These are phyloP conservation scores for Cremastobaeus sp. DNA, from an alignment of 2,888 invertebrate genomes.

Conservation along the genomic window DNA sequence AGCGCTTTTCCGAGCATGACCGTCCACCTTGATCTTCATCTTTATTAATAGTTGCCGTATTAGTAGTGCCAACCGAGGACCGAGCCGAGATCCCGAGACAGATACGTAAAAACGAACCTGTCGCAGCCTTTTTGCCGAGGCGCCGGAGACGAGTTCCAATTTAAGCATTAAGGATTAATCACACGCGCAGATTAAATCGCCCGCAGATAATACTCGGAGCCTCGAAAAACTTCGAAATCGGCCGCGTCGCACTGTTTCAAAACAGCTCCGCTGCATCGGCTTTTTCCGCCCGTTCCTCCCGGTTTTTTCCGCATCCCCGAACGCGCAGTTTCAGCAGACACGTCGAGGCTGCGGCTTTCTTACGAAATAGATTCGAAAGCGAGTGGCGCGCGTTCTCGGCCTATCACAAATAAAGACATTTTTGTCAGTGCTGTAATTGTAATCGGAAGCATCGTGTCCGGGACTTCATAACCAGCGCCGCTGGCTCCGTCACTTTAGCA, in stretches of 20 bases:
- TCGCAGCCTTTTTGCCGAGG: slow-evolving; percentile 53
- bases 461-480: slow-evolving; percentile 11
- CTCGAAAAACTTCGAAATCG: slow-evolving; percentile 12
- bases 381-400: slow-evolving; percentile 63
- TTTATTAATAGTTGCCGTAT: slow-evolving; percentile 60
- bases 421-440: slow-evolving; percentile 23
- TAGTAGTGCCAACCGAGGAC: slow-evolving; percentile 52
- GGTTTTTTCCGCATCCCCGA: slow-evolving; percentile 40
- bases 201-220: slow-evolving; percentile 20
- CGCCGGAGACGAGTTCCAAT: slow-evolving; percentile 51
- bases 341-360: slow-evolving; percentile 69
- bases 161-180: slow-evolving; percentile 59
- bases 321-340: slow-evolving; percentile 65
- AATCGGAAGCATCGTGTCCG: slow-evolving; percentile 9
- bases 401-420: slow-evolving; percentile 13
- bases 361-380: slow-evolving; percentile 73
- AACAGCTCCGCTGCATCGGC: slow-evolving; percentile 26
- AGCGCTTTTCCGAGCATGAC: slow-evolving; percentile 59
- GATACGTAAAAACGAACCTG: slow-evolving; percentile 61
- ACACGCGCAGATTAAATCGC: slow-evolving; percentile 53
- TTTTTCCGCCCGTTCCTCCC: slow-evolving; percentile 6
- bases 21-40: slow-evolving; percentile 59
- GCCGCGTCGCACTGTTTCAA: slow-evolving; percentile 20
- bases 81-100: slow-evolving; percentile 49
- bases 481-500: slow-evolving; percentile 18